Conservation (phyloP, 1,140 invertebrate genomes). For the Bombus difficillimus region DNA sequence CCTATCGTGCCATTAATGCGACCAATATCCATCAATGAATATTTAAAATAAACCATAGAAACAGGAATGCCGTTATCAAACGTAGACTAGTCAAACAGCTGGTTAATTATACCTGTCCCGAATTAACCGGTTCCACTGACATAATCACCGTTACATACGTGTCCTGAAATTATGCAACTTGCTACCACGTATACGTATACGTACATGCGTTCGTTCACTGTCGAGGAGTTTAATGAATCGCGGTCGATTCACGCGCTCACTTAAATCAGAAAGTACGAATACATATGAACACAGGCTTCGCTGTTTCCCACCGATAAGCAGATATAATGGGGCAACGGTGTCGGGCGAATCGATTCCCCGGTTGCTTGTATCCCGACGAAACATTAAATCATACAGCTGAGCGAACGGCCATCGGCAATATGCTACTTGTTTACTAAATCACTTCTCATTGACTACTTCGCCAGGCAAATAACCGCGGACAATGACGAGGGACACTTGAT, state of each 20-base stretch:
- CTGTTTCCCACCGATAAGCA: slow-evolving; percentile 16
- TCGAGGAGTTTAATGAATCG: slow-evolving; percentile 14
- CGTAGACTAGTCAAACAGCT: background rate
- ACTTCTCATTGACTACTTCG: slow-evolving; percentile 71
- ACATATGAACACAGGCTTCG: background rate
- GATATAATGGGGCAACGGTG: background rate
- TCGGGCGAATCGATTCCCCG: slow-evolving; percentile 47
- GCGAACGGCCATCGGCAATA: slow-evolving; percentile 73
- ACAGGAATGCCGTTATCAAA: background rate
- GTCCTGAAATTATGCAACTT: background rate
- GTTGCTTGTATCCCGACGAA: slow-evolving; percentile 39
- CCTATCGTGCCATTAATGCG: background rate
- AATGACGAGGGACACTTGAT: slow-evolving; percentile 72
- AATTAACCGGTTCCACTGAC: background rate
- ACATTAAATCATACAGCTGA: slow-evolving; percentile 72
- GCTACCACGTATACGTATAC: background rate
- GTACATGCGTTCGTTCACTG: too few relatives aligned
- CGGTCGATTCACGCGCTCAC: background rate
- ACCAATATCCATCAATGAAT: background rate
- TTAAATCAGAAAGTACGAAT: slow-evolving; percentile 24
- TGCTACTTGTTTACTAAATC: slow-evolving; percentile 79
- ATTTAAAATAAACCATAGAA: background rate
- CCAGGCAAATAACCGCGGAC: slow-evolving; percentile 68
- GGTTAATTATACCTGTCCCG: background rate
- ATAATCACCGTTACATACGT: background rate